Conservation (phyloP, 1,140 invertebrate genomes). For the Cydia pomonella region DNA sequence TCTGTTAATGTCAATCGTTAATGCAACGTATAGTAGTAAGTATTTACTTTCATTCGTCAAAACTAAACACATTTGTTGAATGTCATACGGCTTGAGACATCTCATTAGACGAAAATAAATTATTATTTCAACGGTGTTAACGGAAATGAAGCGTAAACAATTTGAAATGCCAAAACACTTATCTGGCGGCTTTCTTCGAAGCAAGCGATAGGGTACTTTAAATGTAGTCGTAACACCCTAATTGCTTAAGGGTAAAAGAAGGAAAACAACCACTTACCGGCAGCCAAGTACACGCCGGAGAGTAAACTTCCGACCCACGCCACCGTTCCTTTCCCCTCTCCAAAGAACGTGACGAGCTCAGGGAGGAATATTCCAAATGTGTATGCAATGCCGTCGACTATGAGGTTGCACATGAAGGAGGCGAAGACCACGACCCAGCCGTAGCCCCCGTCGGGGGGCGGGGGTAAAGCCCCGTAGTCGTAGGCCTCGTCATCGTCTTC, state of each 20-base stretch:
- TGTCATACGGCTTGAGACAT: background rate
- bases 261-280: conserved; percentile 83
- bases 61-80: background rate
- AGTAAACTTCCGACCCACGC: conserved; percentile 97
- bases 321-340: conserved; percentile 91
- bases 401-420: conserved; percentile 98
- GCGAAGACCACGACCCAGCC: conserved; percentile 98
- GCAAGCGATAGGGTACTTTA: background rate
- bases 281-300: conserved; percentile 95
- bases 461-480: conserved; percentile 89
- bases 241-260: background rate
- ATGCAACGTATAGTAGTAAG: too few species aligned
- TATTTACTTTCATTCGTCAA: background rate
- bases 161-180: conserved; percentile 8
- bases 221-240: background rate
- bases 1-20: too few species aligned
- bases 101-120: conserved; percentile 26
- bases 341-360: conserved; percentile 91
- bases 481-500: conserved; percentile 88
- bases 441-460: conserved; percentile 92
- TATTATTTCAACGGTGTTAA: conserved; percentile 12
- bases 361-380: conserved; percentile 95
- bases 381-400: conserved; percentile 98
- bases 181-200: background rate
- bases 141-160: conserved; percentile 13